Conservation (phyloP, 1,140 invertebrate genomes). For the Portunus trituberculatus region DNA sequence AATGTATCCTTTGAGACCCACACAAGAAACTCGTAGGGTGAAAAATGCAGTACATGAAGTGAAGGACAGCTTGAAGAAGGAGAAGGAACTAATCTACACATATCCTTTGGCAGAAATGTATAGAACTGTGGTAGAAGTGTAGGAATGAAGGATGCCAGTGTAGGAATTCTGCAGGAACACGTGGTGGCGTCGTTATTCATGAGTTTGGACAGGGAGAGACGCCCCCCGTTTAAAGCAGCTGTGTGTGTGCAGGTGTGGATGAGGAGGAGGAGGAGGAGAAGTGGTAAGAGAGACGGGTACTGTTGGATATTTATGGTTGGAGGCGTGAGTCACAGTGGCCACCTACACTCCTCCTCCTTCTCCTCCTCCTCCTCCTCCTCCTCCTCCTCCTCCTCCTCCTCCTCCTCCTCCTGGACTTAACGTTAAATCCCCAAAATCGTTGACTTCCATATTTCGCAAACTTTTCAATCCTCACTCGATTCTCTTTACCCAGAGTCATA, state of each 20-base stretch:
- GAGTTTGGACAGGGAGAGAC: too few relatives aligned
- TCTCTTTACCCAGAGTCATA: not conserved
- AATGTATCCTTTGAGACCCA: too few relatives aligned
- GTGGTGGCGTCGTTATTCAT: too few relatives aligned
- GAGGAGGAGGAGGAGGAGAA: not conserved
- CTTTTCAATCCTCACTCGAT: not conserved
- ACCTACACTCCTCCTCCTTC: not conserved
- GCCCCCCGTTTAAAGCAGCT: not conserved
- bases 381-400: conserved; percentile 17
- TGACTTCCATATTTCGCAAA: not conserved
- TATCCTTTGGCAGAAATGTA: too few relatives aligned
- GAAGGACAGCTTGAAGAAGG: too few relatives aligned
- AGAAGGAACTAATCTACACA: too few relatives aligned
- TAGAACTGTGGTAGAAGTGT: too few relatives aligned
- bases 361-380: not conserved
- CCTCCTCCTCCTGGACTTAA: not conserved
- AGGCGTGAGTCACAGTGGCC: not conserved
- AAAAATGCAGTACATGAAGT: too few relatives aligned
- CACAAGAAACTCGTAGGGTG: too few relatives aligned
- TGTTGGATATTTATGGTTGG: not conserved
- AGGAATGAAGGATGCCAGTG: too few relatives aligned
- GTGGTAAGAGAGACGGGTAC: not conserved
- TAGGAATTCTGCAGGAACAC: too few relatives aligned
- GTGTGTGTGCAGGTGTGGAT: not conserved
- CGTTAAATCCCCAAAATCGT: not conserved